These are phyloP conservation scores for Halocynthia aurantium DNA, from an alignment of 23 tunicate genomes.

Conservation along the genomic window DNA sequence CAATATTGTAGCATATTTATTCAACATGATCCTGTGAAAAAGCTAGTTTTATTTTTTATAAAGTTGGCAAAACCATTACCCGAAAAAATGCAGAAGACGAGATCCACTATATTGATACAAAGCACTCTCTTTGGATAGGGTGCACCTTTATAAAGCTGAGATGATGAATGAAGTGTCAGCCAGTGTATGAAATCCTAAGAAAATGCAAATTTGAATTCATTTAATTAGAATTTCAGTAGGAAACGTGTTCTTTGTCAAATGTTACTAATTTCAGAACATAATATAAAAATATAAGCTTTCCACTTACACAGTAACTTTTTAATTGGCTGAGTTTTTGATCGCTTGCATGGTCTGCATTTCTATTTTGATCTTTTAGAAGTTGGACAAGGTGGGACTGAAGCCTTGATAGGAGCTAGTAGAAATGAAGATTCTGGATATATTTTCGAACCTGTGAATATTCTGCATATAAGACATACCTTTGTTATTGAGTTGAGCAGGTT, in stretches of 20 bases:
- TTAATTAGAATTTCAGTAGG: too few species aligned
- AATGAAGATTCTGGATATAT: neutral
- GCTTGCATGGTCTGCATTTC: too few species aligned
- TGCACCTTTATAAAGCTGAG: constrained; percentile 26
- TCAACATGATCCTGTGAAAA: too few species aligned
- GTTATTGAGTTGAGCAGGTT: constrained; percentile 31
- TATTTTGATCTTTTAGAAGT: neutral
- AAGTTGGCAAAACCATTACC: constrained; percentile 3
- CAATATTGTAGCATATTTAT: too few species aligned
- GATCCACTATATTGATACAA: constrained; percentile 17
- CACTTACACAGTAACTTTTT: too few species aligned
- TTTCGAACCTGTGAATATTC: neutral
- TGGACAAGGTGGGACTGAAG: neutral
- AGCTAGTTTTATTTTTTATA: neutral
- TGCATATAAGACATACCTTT: constrained; percentile 25
- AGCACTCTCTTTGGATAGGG: constrained; percentile 34
- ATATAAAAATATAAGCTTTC: too few species aligned
- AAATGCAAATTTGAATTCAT: neutral
- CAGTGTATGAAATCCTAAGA: constrained; percentile 40
- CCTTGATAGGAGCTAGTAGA: constrained; percentile 12
- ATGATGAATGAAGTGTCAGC: constrained; percentile 20
- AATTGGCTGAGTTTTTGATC: too few species aligned
- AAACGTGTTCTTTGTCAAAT: too few species aligned
- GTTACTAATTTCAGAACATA: too few species aligned
- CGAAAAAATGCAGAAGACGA: neutral